Conservation (phyloP, 2,797 vertebrate species). For the Sebastes trivittatus region DNA sequence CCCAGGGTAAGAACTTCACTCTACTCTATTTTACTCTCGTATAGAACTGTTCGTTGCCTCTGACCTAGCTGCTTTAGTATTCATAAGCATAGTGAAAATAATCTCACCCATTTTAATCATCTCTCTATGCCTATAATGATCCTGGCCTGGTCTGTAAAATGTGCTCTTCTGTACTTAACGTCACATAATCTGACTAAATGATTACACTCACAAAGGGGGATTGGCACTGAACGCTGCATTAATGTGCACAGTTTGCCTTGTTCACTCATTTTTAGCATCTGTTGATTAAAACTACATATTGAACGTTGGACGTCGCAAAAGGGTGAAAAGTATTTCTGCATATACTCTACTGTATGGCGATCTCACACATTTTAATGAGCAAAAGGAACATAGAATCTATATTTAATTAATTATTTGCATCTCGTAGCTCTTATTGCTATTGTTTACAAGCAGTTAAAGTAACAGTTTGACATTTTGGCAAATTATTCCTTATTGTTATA, state of each 20-base stretch:
- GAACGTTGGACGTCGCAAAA: neutral
- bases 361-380: neutral
- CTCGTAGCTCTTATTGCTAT: neutral
- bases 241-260: neutral
- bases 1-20: constrained; percentile 85
- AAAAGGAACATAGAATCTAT: neutral
- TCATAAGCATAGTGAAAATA: neutral
- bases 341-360: neutral
- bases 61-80: neutral
- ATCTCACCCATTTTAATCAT: constrained; percentile 13
- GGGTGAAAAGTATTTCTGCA: no score
- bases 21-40: neutral
- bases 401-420: neutral
- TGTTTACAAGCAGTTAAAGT: neutral
- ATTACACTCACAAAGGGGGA: neutral
- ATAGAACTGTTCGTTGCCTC: neutral
- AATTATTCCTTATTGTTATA: neutral
- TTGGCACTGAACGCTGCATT: neutral
- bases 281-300: neutral
- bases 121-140: neutral
- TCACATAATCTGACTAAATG: constrained; percentile 8
- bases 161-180: neutral
- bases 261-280: neutral
- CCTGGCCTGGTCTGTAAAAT: neutral
- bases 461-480: neutral